These are phyloP conservation scores for Pithys albifrons DNA, from an alignment of 2,113 vertebrate species.

Conservation along the genomic window DNA sequence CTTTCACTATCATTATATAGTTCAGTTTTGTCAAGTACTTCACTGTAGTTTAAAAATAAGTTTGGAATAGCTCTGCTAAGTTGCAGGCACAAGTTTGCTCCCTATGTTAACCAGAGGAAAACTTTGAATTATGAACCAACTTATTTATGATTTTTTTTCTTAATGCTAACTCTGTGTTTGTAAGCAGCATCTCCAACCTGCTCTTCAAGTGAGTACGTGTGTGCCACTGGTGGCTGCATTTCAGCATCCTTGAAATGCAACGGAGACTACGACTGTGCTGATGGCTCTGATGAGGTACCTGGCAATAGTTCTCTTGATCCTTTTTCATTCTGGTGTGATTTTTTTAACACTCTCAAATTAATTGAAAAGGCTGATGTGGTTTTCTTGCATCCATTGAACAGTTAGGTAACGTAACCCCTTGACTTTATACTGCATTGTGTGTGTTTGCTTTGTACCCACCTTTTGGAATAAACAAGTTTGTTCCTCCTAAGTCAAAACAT, in stretches of 20 bases:
- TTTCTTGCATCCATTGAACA: neutral
- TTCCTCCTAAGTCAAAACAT: neutral
- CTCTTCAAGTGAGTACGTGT: conserved; percentile 92
- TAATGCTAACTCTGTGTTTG: conserved; percentile 58
- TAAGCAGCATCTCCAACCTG: conserved; percentile 87
- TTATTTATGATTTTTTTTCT: neutral
- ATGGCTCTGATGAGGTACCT: conserved; percentile 95
- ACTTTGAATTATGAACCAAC: neutral
- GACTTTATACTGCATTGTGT: neutral
- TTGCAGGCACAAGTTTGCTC: neutral
- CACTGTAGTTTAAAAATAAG: accelerated
- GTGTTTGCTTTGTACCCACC: neutral
- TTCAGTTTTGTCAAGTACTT: neutral
- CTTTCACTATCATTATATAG: neutral
- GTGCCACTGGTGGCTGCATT: conserved; percentile 89
- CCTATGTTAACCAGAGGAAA: neutral
- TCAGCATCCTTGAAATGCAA: conserved; percentile 90
- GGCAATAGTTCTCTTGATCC: neutral
- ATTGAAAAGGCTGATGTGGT: neutral
- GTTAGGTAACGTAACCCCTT: neutral
- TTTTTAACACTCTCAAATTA: neutral
- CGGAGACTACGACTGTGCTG: conserved; percentile 91
- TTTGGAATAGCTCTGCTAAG: neutral
- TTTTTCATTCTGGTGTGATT: neutral
- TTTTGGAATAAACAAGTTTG: neutral